Evolutionary conservation across 2,797 vertebrate genomes (phyloP).

Genomic region (Siniperca undulata): DNA sequence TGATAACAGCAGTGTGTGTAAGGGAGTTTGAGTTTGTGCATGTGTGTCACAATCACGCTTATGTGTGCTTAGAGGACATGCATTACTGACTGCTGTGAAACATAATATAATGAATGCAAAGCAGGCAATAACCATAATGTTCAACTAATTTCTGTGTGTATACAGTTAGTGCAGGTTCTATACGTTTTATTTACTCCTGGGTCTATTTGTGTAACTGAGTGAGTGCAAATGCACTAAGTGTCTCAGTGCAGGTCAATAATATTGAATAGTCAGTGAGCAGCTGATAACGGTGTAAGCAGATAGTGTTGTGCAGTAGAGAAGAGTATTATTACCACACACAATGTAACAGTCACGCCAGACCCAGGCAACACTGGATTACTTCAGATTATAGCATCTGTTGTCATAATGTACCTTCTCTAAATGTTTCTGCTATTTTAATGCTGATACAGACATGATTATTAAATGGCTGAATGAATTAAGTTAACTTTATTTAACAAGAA

Average conservation of each 20-base stretch:
- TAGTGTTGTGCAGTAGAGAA: slow-evolving; percentile 44
- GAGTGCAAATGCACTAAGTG: slow-evolving; percentile 52
- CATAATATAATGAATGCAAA: slow-evolving; percentile 9
- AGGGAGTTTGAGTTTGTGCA: neutral
- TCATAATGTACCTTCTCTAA: neutral
- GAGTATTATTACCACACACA: slow-evolving; percentile 50
- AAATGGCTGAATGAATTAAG: neutral
- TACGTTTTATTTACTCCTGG: slow-evolving; percentile 64
- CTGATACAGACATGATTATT: neutral
- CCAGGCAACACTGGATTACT: slow-evolving; percentile 20
- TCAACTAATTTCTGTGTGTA: neutral
- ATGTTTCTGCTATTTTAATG: neutral
- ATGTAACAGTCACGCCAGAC: neutral
- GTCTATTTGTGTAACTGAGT: slow-evolving; percentile 52
- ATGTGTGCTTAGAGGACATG: neutral
- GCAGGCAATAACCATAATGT: neutral
- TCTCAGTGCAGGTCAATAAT: slow-evolving; percentile 72
- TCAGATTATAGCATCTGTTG: neutral
- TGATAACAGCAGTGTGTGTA: slow-evolving; percentile 5
- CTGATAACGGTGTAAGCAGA: slow-evolving; percentile 73
- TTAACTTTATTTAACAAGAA: neutral
- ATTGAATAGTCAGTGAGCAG: slow-evolving; percentile 77
- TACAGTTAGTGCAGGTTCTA: neutral
- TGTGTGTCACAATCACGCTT: slow-evolving; percentile 2
- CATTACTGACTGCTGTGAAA: neutral